Evolutionary conservation across 1,140 invertebrate species (phyloP).

Genomic region (Aphaenogaster ashmeadi): DNA sequence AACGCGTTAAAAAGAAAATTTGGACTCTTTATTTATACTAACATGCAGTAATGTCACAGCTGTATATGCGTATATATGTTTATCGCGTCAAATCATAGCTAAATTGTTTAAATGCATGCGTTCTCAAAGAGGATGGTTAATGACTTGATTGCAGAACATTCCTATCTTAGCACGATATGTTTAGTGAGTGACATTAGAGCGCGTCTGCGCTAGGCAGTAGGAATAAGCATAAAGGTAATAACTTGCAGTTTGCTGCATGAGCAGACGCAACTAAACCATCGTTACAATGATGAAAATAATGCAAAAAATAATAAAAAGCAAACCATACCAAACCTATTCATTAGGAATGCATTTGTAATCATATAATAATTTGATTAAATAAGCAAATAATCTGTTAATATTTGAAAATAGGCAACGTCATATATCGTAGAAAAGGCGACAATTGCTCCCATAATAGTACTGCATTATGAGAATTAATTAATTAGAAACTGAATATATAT

Average conservation of each 20-base stretch:
- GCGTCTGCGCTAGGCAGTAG: background rate
- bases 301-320: background rate
- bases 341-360: conserved; percentile 5
- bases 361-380: background rate
- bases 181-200: conserved; percentile 25
- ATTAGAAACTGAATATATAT: background rate
- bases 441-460: background rate
- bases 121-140: conserved; percentile 31
- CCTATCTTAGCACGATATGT: conserved; percentile 37
- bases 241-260: background rate
- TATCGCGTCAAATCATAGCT: background rate
- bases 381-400: background rate
- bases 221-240: background rate
- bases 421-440: background rate
- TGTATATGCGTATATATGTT: background rate
- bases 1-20: background rate
- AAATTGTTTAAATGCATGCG: background rate
- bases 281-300: background rate
- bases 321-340: background rate
- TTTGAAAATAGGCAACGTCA: background rate
- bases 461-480: background rate
- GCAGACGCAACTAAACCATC: background rate
- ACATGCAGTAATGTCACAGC: background rate
- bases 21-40: background rate
- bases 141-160: conserved; percentile 24